Conservation (phyloP, 2,888 invertebrate species). For the Tiphia femorata region DNA sequence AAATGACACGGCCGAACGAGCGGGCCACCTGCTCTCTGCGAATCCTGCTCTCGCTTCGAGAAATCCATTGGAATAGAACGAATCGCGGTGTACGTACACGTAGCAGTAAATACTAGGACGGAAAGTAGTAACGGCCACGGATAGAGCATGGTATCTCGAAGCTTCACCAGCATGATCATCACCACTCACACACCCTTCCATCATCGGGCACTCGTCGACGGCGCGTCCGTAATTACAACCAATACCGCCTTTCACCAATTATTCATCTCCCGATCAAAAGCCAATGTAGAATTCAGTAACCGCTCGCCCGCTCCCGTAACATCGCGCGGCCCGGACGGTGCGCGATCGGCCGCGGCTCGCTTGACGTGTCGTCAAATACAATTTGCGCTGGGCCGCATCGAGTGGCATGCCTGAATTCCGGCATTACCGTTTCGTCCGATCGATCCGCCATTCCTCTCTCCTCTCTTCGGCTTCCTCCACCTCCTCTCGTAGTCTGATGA, state of each 20-base stretch:
- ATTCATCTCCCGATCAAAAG: slow-evolving; percentile 25
- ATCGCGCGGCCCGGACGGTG: too few species aligned
- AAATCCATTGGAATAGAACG: too few species aligned
- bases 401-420: slow-evolving; percentile 35
- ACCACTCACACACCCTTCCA: background rate
- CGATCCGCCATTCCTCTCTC: slow-evolving; percentile 31
- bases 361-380: slow-evolving; percentile 33
- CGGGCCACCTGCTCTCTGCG: too few species aligned
- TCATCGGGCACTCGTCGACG: background rate
- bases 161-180: too few species aligned
- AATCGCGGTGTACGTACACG: too few species aligned
- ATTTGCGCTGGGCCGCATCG: slow-evolving; percentile 33
- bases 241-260: background rate
- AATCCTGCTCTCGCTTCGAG: too few species aligned
- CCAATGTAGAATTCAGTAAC: slow-evolving; percentile 30
- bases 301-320: too few species aligned
- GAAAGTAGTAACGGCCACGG: too few species aligned
- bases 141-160: too few species aligned
- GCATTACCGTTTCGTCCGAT: slow-evolving; percentile 17
- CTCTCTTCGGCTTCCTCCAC: too few species aligned
- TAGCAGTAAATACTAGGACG: too few species aligned
- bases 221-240: background rate
- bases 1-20: too few species aligned
- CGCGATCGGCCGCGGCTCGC: slow-evolving; percentile 15
- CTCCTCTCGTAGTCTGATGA: background rate